Base-by-base conservation (phyloP, 2,113 vertebrate species). In the Alaudala cheleensis region DNA sequence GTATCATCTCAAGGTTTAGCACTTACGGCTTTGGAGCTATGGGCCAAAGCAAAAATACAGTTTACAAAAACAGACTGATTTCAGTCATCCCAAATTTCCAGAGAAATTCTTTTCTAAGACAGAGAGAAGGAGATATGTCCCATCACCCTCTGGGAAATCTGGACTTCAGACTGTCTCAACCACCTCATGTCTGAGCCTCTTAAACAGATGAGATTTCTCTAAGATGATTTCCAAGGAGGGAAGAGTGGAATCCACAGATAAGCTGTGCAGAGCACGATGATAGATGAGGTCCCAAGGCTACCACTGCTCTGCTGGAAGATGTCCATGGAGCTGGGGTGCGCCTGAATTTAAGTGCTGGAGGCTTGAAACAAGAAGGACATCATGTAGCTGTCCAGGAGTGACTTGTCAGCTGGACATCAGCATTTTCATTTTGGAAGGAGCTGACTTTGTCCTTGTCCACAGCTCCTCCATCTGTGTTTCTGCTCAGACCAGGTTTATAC, bases 1-100 rank as follows among this genome's bases (percentile, higher is more conserved):
- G 9, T 91, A 58, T 96, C 83, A 77, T 87, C 65, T 96, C 82
- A 42, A 72, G n/a, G 81, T 94, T 88, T 70, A 96, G 65, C 71
- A 51, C 58, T 77, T 61, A 53, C 33, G 70, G 72, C 18, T 58
- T 16, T 61, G 73, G 66, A 67, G 60, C 23, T 44, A 1, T 17
- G 21, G 22, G 80, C 69, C 40, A 54, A 81, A 96, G 91, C 78
- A 70, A 94, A 81, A 93, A 81, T 24, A 28, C 66, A 61, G 61
- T 24, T 71, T 53, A 39, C 22, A 19, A 57, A 39, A 90, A 13
- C 39, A 76, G 58, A 23, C 19, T 72, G 51, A 62, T 62, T 34
- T 53, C 76, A 83, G 65, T 18, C 78, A 18, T 5, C 58, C 53
- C 40, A 10, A 33, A 64, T 47, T 69, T 49, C 62, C 60, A 49